phyloP scores from a whole-genome alignment of 2,797 vertebrate species.

The Arctocebus calabarensis region DNA sequence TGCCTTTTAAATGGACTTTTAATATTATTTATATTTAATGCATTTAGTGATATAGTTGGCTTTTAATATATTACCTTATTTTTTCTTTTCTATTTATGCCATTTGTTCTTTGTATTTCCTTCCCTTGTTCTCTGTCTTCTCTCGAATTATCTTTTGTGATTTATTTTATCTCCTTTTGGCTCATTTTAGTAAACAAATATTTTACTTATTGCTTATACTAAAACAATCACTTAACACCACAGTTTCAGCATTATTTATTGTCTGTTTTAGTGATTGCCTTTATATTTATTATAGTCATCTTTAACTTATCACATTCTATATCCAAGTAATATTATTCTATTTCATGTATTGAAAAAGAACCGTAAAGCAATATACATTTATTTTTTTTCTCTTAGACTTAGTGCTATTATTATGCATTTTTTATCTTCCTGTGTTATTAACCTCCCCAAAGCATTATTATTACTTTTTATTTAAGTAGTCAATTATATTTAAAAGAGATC shows the following conservation, averaged over 20 bases:
- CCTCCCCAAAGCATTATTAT: not conserved
- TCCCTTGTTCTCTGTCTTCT: not conserved
- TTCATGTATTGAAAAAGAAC: not conserved
- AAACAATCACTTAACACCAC: not conserved
- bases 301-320: not conserved
- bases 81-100: not conserved
- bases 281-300: not conserved
- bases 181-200: not conserved
- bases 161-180: conserved; percentile 1
- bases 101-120: conserved; percentile 21
- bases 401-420: not conserved
- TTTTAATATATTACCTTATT: conserved; percentile 32
- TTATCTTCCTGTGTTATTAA: not conserved
- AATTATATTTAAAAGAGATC: not conserved
- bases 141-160: not conserved
- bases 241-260: not conserved
- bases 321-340: not conserved
- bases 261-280: not conserved
- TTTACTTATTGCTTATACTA: not conserved
- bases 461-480: not conserved
- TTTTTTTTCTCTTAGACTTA: not conserved
- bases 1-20: not conserved
- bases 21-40: conserved; percentile 18
- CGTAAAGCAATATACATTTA: not conserved
- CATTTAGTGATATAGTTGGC: not conserved